Evolutionary conservation across 2,113 vertebrate genomes (phyloP).

Genomic region (Dermatemys mawii): DNA sequence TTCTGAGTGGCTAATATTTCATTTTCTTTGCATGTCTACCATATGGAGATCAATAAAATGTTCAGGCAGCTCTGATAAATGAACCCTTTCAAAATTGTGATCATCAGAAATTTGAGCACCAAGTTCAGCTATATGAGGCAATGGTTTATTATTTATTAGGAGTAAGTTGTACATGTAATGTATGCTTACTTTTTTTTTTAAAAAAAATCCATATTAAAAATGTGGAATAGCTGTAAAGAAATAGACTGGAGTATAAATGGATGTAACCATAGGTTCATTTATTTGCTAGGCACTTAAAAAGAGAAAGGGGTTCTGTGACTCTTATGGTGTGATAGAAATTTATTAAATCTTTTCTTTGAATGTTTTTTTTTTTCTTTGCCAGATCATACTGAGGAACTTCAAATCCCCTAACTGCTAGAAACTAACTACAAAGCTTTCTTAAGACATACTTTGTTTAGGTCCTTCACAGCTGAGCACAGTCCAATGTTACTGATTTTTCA

Average conservation of each 20-base stretch:
- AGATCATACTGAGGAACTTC: neutral
- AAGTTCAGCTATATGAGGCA: neutral
- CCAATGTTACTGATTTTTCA: neutral
- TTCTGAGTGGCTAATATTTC: neutral
- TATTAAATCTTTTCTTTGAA: neutral
- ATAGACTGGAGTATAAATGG: neutral
- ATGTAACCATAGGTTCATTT: neutral
- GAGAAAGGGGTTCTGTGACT: neutral
- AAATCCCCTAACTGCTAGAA: neutral
- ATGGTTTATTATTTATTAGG: slow-evolving; percentile 6
- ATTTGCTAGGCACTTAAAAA: neutral
- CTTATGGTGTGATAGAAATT: neutral
- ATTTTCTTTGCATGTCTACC: slow-evolving; percentile 28
- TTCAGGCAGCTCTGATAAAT: slow-evolving; percentile 6
- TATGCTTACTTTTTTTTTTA: neutral
- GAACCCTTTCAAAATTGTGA: neutral
- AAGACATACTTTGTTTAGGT: neutral
- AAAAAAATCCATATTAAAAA: neutral
- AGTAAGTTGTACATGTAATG: neutral
- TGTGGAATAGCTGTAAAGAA: neutral
- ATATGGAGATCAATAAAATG: neutral
- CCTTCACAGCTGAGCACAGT: neutral
- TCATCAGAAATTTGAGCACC: neutral
- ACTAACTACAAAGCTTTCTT: neutral
- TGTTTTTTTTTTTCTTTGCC: neutral